A percentile compares a stretch with the other conserved stretches of the same genome.
Evolutionary conservation across 2,113 vertebrate genomes (phyloP).

Genomic region (Galbula dea): DNA sequence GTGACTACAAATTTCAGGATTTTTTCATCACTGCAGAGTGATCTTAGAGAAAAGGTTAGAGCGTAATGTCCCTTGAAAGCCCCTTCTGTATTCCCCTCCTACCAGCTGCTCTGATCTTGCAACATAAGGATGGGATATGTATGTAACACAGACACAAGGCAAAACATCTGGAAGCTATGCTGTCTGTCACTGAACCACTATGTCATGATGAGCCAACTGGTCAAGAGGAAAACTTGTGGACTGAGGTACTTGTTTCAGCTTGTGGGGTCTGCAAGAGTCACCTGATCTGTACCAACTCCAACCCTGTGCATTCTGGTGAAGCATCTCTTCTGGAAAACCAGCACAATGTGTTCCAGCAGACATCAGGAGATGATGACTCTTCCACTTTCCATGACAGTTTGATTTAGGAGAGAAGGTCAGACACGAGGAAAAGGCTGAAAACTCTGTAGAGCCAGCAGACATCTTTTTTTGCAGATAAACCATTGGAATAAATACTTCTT

Average conservation of each 20-base stretch:
- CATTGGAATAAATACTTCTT: neutral
- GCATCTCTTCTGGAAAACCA: neutral
- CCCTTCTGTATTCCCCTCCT: neutral
- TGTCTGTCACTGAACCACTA: neutral
- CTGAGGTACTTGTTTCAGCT: neutral
- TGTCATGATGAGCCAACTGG: neutral
- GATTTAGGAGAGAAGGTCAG: neutral
- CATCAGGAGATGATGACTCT: neutral
- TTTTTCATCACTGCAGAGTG: neutral
- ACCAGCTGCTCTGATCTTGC: neutral
- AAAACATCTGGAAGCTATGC: neutral
- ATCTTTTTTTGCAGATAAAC: neutral
- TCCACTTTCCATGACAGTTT: neutral
- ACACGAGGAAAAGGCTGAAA: neutral
- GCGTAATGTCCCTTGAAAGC: neutral
- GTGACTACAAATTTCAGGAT: neutral
- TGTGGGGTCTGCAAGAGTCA: neutral
- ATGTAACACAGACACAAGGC: neutral
- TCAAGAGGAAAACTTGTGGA: neutral
- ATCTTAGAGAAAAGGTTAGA: neutral
- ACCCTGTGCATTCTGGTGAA: neutral
- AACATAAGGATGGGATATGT: neutral
- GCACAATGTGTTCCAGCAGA: neutral
- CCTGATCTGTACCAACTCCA: neutral
- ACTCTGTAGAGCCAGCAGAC: neutral